phyloP scores from a whole-genome alignment of 2,888 invertebrate genomes.

The Aleiodes alternator region DNA sequence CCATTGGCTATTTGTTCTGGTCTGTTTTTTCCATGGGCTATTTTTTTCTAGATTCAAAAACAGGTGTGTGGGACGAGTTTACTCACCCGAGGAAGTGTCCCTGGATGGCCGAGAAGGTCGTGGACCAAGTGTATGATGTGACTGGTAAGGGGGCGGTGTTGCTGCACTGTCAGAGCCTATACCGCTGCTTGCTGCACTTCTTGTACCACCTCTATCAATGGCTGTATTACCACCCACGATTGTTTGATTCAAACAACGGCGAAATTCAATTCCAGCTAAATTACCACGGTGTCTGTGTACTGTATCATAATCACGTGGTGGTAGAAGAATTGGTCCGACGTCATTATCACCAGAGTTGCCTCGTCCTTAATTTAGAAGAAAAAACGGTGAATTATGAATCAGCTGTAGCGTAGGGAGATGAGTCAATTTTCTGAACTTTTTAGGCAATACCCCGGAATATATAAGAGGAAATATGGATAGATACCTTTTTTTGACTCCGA shows the following conservation, averaged over 20 bases:
- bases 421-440: no score
- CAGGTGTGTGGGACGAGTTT: slow-evolving; percentile 10
- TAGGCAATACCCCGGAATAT: no score
- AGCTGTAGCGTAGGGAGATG: not conserved
- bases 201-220: slow-evolving; percentile 68
- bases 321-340: slow-evolving; percentile 87
- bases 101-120: slow-evolving; percentile 72
- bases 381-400: slow-evolving; percentile 9
- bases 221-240: slow-evolving; percentile 79
- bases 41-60: no score
- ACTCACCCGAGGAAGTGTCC: slow-evolving; percentile 73
- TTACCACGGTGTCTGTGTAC: slow-evolving; percentile 88
- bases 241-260: slow-evolving; percentile 84
- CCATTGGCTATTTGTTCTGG: no score
- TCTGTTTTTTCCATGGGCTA: no score
- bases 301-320: slow-evolving; percentile 96
- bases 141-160: slow-evolving; percentile 79
- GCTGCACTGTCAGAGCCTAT: slow-evolving; percentile 93
- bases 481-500: no score
- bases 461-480: no score
- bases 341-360: slow-evolving; percentile 72
- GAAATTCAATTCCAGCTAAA: slow-evolving; percentile 83
- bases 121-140: slow-evolving; percentile 68
- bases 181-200: slow-evolving; percentile 89
- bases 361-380: slow-evolving; percentile 62